Evolutionary conservation across 2,888 invertebrate genomes (phyloP).

Genomic region (Phyllotreta cruciferae): DNA sequence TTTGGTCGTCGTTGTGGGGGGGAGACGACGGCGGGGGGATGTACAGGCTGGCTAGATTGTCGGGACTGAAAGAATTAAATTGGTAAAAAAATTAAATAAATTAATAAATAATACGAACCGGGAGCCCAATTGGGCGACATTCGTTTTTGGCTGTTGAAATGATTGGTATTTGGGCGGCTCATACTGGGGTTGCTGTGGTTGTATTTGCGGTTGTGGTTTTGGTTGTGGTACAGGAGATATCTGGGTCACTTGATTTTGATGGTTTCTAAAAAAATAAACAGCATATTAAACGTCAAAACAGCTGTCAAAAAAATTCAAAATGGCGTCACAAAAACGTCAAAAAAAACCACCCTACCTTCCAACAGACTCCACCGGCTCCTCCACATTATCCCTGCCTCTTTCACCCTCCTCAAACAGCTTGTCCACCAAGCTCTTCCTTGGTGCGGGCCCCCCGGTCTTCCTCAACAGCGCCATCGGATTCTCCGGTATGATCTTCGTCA

Average conservation of each 20-base stretch:
- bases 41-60: no score
- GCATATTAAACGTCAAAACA: background rate
- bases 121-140: no score
- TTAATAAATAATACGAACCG: no score
- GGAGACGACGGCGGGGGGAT: no score
- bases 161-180: slow-evolving; percentile 11
- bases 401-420: slow-evolving; percentile 46
- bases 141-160: slow-evolving; percentile 40
- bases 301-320: background rate
- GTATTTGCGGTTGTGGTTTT: slow-evolving; percentile 27
- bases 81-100: no score
- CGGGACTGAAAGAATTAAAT: no score
- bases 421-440: slow-evolving; percentile 51
- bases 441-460: slow-evolving; percentile 70
- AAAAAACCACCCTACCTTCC: background rate
- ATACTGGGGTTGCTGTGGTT: slow-evolving; percentile 34
- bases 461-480: slow-evolving; percentile 75
- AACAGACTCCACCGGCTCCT: no score
- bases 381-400: slow-evolving; percentile 14
- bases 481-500: slow-evolving; percentile 71
- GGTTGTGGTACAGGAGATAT: slow-evolving; percentile 44
- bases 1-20: background rate
- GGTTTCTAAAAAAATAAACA: slow-evolving; percentile 51
- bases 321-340: background rate
- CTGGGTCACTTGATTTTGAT: slow-evolving; percentile 52